Evolutionary conservation across 2,113 vertebrate species (phyloP).

Genomic region (Pseudorasbora parva): DNA sequence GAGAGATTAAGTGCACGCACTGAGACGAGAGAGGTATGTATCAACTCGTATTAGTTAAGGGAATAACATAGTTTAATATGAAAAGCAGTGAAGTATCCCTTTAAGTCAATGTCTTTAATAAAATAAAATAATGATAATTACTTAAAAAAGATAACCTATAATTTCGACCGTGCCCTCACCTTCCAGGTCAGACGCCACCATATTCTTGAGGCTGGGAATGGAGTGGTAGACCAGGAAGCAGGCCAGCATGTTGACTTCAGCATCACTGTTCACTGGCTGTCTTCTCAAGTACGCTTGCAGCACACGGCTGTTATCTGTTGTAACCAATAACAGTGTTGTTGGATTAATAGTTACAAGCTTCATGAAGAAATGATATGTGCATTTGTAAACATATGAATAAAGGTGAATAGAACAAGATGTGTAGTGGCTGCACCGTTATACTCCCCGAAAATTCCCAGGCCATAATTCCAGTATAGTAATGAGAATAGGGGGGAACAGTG

Average conservation of each 20-base stretch:
- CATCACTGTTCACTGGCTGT: constrained; percentile 69
- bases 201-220: constrained; percentile 80
- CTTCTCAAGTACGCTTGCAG: constrained; percentile 83
- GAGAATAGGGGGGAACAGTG: background rate
- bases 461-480: background rate
- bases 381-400: background rate
- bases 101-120: too few relatives aligned
- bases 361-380: background rate
- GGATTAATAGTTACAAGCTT: background rate
- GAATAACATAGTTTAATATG: too few relatives aligned
- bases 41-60: too few relatives aligned
- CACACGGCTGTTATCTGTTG: constrained; percentile 79
- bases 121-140: too few relatives aligned
- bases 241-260: constrained; percentile 81
- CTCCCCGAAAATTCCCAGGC: background rate
- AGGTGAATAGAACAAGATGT: background rate
- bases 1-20: too few relatives aligned
- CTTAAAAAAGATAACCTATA: too few relatives aligned
- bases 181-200: constrained; percentile 79
- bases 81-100: too few relatives aligned
- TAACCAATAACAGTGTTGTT: background rate
- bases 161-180: constrained; percentile 71
- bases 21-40: too few relatives aligned
- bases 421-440: background rate
- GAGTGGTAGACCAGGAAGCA: constrained; percentile 93